Conservation (phyloP, 2,888 invertebrate genomes). For the Seladonia tumulorum region DNA sequence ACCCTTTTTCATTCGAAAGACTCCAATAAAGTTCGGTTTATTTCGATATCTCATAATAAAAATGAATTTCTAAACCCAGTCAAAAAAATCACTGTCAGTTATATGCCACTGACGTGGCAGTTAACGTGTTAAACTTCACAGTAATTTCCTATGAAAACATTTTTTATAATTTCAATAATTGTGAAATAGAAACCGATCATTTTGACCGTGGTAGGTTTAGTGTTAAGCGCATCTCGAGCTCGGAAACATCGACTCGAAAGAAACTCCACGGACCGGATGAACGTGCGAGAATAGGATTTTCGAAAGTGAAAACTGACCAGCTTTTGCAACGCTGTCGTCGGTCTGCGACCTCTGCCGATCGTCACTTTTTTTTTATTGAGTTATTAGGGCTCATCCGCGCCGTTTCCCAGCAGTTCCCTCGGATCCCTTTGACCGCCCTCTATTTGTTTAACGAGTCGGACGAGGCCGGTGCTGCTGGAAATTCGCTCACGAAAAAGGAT, state of each 20-base stretch:
- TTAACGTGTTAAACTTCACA: too few relatives aligned
- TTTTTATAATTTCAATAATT: too few relatives aligned
- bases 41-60: too few relatives aligned
- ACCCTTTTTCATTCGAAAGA: too few relatives aligned
- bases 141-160: too few relatives aligned
- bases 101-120: too few relatives aligned
- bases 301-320: neutral
- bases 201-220: too few relatives aligned
- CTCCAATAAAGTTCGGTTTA: too few relatives aligned
- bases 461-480: constrained; percentile 11
- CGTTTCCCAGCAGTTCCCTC: constrained; percentile 25
- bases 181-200: too few relatives aligned
- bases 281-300: neutral
- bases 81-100: too few relatives aligned
- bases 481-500: constrained; percentile 34
- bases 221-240: neutral
- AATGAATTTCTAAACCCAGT: too few relatives aligned
- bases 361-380: constrained; percentile 28
- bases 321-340: neutral
- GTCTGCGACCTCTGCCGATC: constrained; percentile 4
- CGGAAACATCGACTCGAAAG: neutral
- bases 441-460: constrained; percentile 52
- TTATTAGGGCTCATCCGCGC: constrained; percentile 48
- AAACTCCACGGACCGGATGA: neutral
- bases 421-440: constrained; percentile 40